Evolutionary conservation across 2,888 invertebrate genomes (phyloP).

Genomic region (Amphipyra berbera): DNA sequence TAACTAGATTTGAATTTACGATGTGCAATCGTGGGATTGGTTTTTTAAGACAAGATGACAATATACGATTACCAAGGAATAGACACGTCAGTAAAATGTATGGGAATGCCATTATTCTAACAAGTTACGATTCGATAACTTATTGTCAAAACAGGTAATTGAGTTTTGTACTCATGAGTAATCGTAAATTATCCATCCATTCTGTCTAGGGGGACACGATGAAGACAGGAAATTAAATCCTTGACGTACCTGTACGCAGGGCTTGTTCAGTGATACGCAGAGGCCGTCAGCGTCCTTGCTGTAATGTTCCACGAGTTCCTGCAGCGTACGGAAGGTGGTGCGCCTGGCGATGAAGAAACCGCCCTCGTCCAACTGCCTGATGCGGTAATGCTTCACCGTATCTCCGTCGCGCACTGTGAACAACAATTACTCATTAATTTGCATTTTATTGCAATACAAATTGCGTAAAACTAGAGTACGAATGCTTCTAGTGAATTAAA

Average conservation of each 20-base stretch:
- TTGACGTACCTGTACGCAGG: slow-evolving; percentile 95
- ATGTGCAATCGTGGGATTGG: slow-evolving; percentile 29
- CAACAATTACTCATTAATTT: slow-evolving; percentile 61
- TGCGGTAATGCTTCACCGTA: slow-evolving; percentile 99
- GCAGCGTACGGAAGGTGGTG: slow-evolving; percentile 98
- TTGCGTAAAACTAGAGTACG: slow-evolving; percentile 53
- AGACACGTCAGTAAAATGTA: slow-evolving; percentile 12
- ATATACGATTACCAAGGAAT: slow-evolving; percentile 31
- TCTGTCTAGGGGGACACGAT: too few species aligned
- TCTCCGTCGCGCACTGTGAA: slow-evolving; percentile 98
- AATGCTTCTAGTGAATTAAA: slow-evolving; percentile 48
- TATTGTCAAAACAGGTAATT: background rate
- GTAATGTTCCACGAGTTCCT: slow-evolving; percentile 99
- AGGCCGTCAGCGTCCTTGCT: slow-evolving; percentile 99
- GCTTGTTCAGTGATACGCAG: slow-evolving; percentile 98
- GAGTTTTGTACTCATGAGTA: too few species aligned
- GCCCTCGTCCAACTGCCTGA: slow-evolving; percentile 99
- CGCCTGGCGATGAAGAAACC: slow-evolving; percentile 99
- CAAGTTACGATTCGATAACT: background rate
- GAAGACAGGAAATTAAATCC: too few species aligned
- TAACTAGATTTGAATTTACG: slow-evolving; percentile 42
- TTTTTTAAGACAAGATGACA: background rate
- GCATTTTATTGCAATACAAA: slow-evolving; percentile 57
- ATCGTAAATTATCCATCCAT: too few species aligned
- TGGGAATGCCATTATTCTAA: slow-evolving; percentile 29